phyloP scores from a whole-genome alignment of 2,113 vertebrate genomes.

The Campylomormyrus numenius region DNA sequence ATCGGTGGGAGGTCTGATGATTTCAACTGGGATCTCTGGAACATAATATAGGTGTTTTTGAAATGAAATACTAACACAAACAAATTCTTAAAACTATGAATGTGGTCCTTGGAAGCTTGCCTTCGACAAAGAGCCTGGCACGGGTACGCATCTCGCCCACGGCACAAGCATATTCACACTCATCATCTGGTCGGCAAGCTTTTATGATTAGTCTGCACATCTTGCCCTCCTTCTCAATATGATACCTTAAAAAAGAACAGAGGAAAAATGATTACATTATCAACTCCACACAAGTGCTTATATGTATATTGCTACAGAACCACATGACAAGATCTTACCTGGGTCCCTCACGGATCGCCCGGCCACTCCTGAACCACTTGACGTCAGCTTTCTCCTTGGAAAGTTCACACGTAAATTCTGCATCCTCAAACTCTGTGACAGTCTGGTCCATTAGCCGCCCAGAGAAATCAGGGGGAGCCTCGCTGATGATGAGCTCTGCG shows the following conservation, averaged over 20 bases:
- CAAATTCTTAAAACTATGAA: neutral
- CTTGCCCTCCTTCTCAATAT: constrained; percentile 86
- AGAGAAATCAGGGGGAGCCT: constrained; percentile 88
- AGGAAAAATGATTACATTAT: neutral
- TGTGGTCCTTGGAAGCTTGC: constrained; percentile 43
- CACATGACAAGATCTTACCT: constrained; percentile 60
- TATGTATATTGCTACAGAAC: neutral
- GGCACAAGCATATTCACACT: constrained; percentile 94
- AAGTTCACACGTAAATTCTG: constrained; percentile 84
- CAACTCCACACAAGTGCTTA: neutral
- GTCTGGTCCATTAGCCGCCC: constrained; percentile 85
- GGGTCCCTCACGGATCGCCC: constrained; percentile 87
- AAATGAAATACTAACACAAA: constrained; percentile 1
- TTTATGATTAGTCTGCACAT: constrained; percentile 77
- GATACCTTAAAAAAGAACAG: constrained; percentile 63
- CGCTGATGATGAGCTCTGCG: constrained; percentile 88
- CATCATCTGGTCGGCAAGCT: constrained; percentile 86
- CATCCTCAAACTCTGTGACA: constrained; percentile 92
- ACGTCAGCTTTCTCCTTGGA: constrained; percentile 85
- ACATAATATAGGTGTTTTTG: neutral
- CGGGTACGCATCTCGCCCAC: constrained; percentile 86
- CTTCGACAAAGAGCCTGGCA: constrained; percentile 96
- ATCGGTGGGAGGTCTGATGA: constrained; percentile 85
- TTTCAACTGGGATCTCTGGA: constrained; percentile 93
- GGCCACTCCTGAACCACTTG: constrained; percentile 89